Evolutionary conservation across 2,797 vertebrate species (phyloP).

Genomic region (Anguilla obscura): DNA sequence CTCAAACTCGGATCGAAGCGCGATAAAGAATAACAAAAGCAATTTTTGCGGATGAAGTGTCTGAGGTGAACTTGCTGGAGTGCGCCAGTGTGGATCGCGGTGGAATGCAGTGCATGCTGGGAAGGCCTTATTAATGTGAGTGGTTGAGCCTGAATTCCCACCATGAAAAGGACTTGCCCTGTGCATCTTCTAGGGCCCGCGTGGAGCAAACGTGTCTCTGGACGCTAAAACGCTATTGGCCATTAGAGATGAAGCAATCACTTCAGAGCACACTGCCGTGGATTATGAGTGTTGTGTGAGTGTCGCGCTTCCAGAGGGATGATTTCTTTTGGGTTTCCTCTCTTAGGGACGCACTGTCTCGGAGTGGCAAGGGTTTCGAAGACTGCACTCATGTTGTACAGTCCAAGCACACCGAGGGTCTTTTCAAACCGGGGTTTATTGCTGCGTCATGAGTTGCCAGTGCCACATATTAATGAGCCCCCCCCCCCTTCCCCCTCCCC

Average conservation of each 20-base stretch:
- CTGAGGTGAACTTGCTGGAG: not conserved
- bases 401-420: constrained; percentile 26
- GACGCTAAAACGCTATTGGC: not conserved
- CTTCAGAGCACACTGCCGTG: not conserved
- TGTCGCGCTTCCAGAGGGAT: not conserved
- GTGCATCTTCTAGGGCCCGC: not conserved
- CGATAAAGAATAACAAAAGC: not conserved
- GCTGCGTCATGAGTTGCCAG: constrained; percentile 36
- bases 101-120: not conserved
- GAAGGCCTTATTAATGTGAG: constrained; percentile 1
- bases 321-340: not conserved
- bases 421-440: constrained; percentile 43
- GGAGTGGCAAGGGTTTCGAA: constrained; percentile 25
- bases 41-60: not conserved
- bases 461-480: constrained; percentile 49
- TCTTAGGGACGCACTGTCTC: not conserved
- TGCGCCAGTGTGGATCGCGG: not conserved
- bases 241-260: not conserved
- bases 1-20: not conserved
- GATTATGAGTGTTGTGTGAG: not conserved
- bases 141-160: not conserved
- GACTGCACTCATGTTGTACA: not conserved
- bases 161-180: not conserved
- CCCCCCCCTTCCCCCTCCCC: not conserved
- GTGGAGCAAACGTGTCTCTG: not conserved